These are phyloP conservation scores for Vimba vimba DNA, from an alignment of 2,113 vertebrate species.

Conservation along the genomic window DNA sequence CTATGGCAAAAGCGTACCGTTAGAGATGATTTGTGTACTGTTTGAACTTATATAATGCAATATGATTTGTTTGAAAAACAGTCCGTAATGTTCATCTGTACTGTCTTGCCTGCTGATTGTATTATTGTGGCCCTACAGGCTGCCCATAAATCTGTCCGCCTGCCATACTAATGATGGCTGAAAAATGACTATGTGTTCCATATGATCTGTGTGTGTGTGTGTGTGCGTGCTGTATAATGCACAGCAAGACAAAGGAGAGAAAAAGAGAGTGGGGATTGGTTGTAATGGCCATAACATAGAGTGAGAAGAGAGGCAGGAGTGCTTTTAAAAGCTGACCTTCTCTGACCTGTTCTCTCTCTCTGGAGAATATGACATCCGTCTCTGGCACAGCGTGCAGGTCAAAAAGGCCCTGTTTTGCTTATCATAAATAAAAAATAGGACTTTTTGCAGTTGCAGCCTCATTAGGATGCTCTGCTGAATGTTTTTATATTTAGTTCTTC, in stretches of 20 bases:
- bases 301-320: conserved; percentile 50
- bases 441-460: conserved; percentile 24
- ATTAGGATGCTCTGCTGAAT: background rate
- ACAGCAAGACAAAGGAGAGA: conserved; percentile 41
- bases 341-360: conserved; percentile 42
- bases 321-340: conserved; percentile 53
- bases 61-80: conserved; percentile 38
- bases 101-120: conserved; percentile 44
- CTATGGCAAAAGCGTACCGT: background rate
- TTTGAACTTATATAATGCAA: conserved; percentile 8
- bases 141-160: conserved; percentile 45
- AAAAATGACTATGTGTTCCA: conserved; percentile 43
- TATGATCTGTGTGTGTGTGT: conserved; percentile 14
- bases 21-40: conserved; percentile 34
- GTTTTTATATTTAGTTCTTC: background rate
- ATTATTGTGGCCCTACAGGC: conserved; percentile 49
- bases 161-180: conserved; percentile 50
- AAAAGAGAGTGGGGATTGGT: conserved; percentile 52
- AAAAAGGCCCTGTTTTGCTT: conserved; percentile 43
- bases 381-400: conserved; percentile 34
- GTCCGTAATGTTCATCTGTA: conserved; percentile 7
- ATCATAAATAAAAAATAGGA: background rate
- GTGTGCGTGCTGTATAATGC: conserved; percentile 12
- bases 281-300: conserved; percentile 62
- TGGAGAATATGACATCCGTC: conserved; percentile 46